Evolutionary conservation across 2,888 invertebrate species (phyloP).

Genomic region (Gortyna flavago): DNA sequence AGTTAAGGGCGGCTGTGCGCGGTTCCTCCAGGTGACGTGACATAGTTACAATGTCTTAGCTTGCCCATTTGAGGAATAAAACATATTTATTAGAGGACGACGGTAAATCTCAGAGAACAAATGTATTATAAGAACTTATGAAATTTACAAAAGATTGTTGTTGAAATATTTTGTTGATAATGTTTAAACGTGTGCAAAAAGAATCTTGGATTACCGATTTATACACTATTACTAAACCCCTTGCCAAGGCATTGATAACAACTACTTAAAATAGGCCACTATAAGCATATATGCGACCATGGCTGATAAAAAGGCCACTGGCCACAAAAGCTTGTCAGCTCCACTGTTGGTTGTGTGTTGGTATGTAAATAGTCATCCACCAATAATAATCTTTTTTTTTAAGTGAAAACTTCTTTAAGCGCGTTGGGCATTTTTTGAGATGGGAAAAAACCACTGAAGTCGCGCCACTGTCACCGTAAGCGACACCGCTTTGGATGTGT

Average conservation of each 20-base stretch:
- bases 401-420: too few relatives aligned
- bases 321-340: not conserved
- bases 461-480: too few relatives aligned
- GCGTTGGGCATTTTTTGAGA: too few relatives aligned
- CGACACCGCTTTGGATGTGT: too few relatives aligned
- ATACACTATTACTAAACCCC: not conserved
- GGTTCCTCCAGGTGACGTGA: slow-evolving; percentile 11
- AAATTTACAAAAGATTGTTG: not conserved
- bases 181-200: not conserved
- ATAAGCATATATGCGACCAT: not conserved
- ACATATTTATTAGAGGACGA: slow-evolving; percentile 23
- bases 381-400: not conserved
- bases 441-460: too few relatives aligned
- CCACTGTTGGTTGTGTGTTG: not conserved
- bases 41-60: not conserved
- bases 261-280: not conserved
- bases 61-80: slow-evolving; percentile 30
- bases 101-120: slow-evolving; percentile 12
- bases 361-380: not conserved
- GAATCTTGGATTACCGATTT: not conserved
- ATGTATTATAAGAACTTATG: not conserved
- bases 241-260: not conserved
- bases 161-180: not conserved
- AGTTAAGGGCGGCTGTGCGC: slow-evolving; percentile 17
- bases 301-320: not conserved